A percentile compares a stretch with the other conserved stretches of the same genome.
Conservation (phyloP, 2,113 vertebrate species). For the Manacus vitellinus region DNA sequence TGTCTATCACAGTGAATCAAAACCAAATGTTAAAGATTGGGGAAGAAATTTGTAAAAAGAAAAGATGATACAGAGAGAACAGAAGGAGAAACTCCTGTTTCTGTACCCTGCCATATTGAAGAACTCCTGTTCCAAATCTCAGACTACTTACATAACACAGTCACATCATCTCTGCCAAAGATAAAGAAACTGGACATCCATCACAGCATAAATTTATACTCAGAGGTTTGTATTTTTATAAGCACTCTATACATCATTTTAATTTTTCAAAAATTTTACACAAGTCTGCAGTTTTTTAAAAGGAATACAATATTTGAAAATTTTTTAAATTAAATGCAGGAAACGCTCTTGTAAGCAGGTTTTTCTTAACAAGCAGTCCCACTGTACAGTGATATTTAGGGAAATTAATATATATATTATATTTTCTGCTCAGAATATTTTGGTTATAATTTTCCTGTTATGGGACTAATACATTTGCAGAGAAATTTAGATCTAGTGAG, state of each 20-base stretch:
- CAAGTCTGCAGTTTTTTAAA: background rate
- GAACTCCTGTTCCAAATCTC: background rate
- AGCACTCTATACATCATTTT: background rate
- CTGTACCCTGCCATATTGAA: background rate
- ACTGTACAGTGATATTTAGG: background rate
- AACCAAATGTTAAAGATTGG: background rate
- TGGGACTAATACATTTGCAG: background rate
- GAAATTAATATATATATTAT: background rate
- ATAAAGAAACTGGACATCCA: background rate
- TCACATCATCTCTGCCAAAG: background rate
- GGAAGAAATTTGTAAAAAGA: background rate
- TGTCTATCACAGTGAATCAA: slow-evolving; percentile 1
- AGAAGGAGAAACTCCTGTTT: background rate
- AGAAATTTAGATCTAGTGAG: background rate
- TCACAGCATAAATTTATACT: background rate
- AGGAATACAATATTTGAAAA: background rate
- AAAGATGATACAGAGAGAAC: background rate
- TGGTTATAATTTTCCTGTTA: background rate
- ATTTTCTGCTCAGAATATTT: background rate
- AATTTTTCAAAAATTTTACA: background rate
- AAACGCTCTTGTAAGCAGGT: background rate
- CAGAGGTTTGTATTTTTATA: background rate
- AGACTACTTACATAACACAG: background rate
- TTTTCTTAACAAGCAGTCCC: background rate
- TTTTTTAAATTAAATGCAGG: background rate